A percentile compares a stretch with the other conserved stretches of the same genome.
Evolutionary conservation across 2,888 invertebrate species (phyloP).

Genomic region (Euplexia lucipara): DNA sequence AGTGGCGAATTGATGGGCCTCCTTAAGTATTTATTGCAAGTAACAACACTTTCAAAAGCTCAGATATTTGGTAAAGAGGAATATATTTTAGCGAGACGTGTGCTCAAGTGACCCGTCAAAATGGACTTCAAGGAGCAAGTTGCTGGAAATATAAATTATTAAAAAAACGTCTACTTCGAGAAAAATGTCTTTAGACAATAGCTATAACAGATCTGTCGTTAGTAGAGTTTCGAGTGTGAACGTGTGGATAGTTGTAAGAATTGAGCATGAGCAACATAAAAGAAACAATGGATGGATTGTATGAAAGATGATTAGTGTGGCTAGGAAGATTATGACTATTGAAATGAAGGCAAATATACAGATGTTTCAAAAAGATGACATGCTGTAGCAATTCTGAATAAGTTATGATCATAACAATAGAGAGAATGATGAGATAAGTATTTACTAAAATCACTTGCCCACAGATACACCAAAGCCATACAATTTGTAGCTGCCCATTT

Average conservation of each 20-base stretch:
- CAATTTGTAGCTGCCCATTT: conserved; percentile 30
- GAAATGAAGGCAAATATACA: no score
- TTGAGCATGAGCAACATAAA: no score
- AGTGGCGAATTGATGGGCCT: conserved; percentile 11
- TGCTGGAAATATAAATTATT: background rate
- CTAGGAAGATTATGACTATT: no score
- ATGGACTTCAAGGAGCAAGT: conserved; percentile 1
- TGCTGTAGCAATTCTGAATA: no score
- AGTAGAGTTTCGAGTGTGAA: no score
- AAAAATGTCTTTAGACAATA: background rate
- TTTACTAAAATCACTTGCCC: background rate
- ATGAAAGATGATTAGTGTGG: no score
- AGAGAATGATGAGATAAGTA: background rate
- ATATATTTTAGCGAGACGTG: conserved; percentile 21
- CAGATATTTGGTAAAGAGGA: conserved; percentile 7
- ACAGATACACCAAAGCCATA: conserved; percentile 6
- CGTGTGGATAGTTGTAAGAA: no score
- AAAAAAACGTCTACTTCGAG: background rate
- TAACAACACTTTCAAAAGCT: conserved; percentile 26
- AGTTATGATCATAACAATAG: no score
- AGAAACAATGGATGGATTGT: no score
- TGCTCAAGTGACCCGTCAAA: conserved; percentile 17
- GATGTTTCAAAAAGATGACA: no score
- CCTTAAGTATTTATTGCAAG: conserved; percentile 12
- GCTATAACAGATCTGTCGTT: background rate